phyloP scores from a whole-genome alignment of 2,797 vertebrate species.

The Hydrophis major region DNA sequence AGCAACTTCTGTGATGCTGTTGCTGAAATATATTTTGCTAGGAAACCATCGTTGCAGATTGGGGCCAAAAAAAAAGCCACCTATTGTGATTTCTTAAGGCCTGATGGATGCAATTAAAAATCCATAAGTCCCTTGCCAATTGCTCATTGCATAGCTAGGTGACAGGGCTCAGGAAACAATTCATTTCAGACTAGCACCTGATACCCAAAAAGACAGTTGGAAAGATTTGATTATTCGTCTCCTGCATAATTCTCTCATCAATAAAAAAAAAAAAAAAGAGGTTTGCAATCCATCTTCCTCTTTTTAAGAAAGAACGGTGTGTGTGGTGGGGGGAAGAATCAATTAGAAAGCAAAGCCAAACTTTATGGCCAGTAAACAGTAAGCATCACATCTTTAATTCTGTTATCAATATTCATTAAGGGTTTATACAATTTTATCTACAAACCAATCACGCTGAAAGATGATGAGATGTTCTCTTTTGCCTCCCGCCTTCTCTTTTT shows the following conservation, averaged over 20 bases:
- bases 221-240: conserved; percentile 50
- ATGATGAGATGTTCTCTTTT: conserved; percentile 1
- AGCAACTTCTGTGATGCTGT: conserved; percentile 24
- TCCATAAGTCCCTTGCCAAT: conserved; percentile 38
- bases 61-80: background rate
- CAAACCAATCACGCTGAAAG: conserved; percentile 44
- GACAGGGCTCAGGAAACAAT: conserved; percentile 20
- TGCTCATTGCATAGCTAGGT: conserved; percentile 17
- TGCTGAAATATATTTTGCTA: conserved; percentile 32
- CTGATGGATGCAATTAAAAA: conserved; percentile 50
- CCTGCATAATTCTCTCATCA: conserved; percentile 43
- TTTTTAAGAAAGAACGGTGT: conserved; percentile 7
- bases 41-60: conserved; percentile 36
- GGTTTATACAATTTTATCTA: conserved; percentile 38
- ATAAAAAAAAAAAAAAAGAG: conserved; percentile 43
- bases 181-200: conserved; percentile 34
- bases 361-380: conserved; percentile 28
- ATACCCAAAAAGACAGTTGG: conserved; percentile 32
- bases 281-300: conserved; percentile 34
- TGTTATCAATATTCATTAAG: conserved; percentile 57
- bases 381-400: conserved; percentile 47
- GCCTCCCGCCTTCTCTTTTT: background rate
- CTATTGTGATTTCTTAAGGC: conserved; percentile 41
- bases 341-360: conserved; percentile 45
- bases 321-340: background rate